These are phyloP conservation scores for Clitarchus hookeri DNA, from an alignment of 2,888 invertebrate species.

Conservation along the genomic window DNA sequence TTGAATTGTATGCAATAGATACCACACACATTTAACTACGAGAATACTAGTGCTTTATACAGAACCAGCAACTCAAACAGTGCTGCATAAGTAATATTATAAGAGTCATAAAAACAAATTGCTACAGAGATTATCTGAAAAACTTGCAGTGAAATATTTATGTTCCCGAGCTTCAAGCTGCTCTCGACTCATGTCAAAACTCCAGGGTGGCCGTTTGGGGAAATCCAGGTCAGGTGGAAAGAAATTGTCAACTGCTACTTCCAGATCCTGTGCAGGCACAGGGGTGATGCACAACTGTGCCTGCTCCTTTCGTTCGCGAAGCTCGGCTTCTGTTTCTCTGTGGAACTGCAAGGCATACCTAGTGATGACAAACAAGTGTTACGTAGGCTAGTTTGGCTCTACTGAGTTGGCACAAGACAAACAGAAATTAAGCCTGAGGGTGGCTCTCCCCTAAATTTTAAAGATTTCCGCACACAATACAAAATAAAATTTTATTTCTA, in stretches of 20 bases:
- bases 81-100: no score
- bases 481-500: no score
- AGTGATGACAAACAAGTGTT: neutral
- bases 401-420: no score
- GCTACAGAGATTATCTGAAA: neutral
- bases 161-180: conserved; percentile 79
- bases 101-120: no score
- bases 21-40: neutral
- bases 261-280: conserved; percentile 65
- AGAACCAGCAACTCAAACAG: no score
- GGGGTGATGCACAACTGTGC: conserved; percentile 63
- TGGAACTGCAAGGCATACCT: conserved; percentile 82
- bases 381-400: no score
- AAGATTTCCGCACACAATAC: no score
- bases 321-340: conserved; percentile 75
- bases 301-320: conserved; percentile 69
- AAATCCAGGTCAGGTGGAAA: conserved; percentile 73
- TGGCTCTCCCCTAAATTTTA: no score
- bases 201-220: conserved; percentile 87
- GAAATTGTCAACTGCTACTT: conserved; percentile 68
- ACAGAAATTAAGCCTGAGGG: no score
- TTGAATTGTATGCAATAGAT: no score
- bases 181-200: conserved; percentile 71
- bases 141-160: conserved; percentile 74
- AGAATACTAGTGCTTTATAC: neutral